Conservation (phyloP, 1,140 invertebrate genomes). For the Macrocentrus cingulum region DNA sequence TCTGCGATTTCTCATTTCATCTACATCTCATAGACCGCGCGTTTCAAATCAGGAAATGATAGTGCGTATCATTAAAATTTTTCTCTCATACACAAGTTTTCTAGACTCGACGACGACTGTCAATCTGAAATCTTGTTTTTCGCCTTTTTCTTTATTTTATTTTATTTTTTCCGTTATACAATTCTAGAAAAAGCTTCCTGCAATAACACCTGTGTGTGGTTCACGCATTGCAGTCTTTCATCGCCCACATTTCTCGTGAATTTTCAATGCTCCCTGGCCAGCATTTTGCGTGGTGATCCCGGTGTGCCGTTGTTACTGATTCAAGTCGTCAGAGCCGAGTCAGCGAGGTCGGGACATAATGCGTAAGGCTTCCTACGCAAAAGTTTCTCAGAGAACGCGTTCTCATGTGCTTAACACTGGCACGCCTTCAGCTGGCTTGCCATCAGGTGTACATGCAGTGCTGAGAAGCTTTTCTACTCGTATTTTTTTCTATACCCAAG, state of each 20-base stretch:
- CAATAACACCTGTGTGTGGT: conserved; percentile 42
- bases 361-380: conserved; percentile 38
- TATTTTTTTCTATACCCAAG: not conserved
- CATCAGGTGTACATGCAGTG: conserved; percentile 47
- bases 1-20: not conserved
- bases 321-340: conserved; percentile 28
- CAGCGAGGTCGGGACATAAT: conserved; percentile 41
- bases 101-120: no score
- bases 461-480: no score
- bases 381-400: conserved; percentile 16
- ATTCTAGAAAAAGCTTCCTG: conserved; percentile 25
- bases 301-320: conserved; percentile 20
- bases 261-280: conserved; percentile 17
- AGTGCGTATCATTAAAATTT: no score
- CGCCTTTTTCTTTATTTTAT: not conserved
- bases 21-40: no score
- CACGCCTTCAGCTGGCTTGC: conserved; percentile 36
- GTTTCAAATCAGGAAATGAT: no score
- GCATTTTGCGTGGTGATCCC: conserved; percentile 37
- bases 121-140: no score
- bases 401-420: conserved; percentile 31
- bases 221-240: not conserved
- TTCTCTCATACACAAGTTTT: no score
- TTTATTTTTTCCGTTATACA: not conserved
- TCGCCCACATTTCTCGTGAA: not conserved